A percentile compares a stretch with the other conserved stretches of the same genome.
Conservation (phyloP, 2,113 vertebrate genomes). For the Pycnonotus jocosus region DNA sequence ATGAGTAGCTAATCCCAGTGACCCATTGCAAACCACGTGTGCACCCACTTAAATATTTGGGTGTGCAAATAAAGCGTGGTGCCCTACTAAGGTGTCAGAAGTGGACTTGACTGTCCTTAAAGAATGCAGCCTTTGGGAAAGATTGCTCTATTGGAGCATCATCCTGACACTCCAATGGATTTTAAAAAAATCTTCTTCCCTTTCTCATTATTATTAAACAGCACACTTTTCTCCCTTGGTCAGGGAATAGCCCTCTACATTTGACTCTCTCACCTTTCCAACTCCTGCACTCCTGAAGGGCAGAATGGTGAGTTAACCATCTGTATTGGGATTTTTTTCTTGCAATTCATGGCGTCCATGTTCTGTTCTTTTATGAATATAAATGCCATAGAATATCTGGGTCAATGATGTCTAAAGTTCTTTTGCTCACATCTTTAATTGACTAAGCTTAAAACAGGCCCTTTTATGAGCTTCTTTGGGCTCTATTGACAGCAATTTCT, state of each 20-base stretch:
- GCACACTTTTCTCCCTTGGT: slow-evolving; percentile 31
- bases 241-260: slow-evolving; percentile 58
- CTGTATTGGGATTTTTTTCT: slow-evolving; percentile 62
- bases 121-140: background rate
- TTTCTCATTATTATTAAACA: slow-evolving; percentile 58
- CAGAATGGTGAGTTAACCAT: slow-evolving; percentile 31
- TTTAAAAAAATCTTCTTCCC: background rate
- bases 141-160: background rate
- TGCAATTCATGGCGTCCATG: slow-evolving; percentile 25
- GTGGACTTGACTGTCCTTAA: background rate
- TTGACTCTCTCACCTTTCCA: slow-evolving; percentile 50
- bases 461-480: slow-evolving; percentile 44
- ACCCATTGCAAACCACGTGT: background rate
- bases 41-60: background rate
- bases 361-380: slow-evolving; percentile 58
- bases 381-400: slow-evolving; percentile 56
- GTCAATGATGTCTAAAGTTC: slow-evolving; percentile 65
- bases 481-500: slow-evolving; percentile 31
- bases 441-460: slow-evolving; percentile 61
- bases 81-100: background rate
- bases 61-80: background rate
- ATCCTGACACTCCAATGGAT: background rate
- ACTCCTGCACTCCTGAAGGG: slow-evolving; percentile 45
- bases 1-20: background rate
- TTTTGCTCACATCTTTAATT: slow-evolving; percentile 62